phyloP scores from a whole-genome alignment of 2,113 vertebrate species.

The Mobula hypostoma region DNA sequence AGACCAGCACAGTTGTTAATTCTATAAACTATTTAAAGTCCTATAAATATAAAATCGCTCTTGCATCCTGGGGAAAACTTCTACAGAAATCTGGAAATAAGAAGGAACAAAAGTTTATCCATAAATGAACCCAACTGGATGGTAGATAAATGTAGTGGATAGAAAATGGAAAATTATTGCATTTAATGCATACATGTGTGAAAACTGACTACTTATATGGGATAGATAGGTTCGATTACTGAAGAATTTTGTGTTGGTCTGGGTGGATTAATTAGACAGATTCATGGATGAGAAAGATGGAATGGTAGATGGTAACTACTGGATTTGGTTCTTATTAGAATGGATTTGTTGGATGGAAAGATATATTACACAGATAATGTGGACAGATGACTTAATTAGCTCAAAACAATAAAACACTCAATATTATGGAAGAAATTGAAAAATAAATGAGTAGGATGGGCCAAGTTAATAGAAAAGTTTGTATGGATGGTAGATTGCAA shows the following conservation, averaged over 20 bases:
- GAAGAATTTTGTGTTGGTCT: not conserved
- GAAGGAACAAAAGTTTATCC: not conserved
- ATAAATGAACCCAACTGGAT: not conserved
- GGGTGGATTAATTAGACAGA: not conserved
- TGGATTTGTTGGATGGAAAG: too few relatives aligned
- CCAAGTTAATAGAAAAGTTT: not conserved
- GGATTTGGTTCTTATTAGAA: too few relatives aligned
- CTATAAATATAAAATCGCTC: not conserved
- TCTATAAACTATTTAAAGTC: constrained; percentile 40
- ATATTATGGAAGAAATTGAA: not conserved
- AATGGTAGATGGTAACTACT: not conserved
- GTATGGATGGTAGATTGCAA: not conserved
- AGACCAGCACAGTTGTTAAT: constrained; percentile 38
- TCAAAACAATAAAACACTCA: not conserved
- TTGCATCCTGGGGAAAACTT: not conserved
- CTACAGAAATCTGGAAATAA: not conserved
- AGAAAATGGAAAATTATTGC: not conserved
- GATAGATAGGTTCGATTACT: not conserved
- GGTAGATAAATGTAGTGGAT: not conserved
- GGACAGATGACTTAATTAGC: not conserved
- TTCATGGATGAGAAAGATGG: not conserved
- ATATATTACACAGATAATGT: not conserved
- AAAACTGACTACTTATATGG: not conserved
- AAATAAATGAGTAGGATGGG: not conserved
- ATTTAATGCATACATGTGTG: not conserved